Percentiles rank a stretch among this genome's conserved stretches.
Conservation (phyloP, 2,888 invertebrate genomes). For the Hyalella azteca region DNA sequence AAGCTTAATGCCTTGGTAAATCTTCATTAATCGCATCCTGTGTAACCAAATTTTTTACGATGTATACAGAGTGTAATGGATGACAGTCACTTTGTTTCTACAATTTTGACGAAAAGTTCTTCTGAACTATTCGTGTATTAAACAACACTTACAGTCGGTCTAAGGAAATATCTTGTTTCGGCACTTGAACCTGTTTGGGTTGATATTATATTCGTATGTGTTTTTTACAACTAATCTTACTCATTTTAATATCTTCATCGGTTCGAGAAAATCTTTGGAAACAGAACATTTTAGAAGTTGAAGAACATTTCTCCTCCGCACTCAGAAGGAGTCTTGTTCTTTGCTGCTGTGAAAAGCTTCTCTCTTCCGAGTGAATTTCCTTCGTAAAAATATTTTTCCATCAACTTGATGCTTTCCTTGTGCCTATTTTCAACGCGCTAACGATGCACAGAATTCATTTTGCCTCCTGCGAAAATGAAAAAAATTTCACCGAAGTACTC, state of each 20-base stretch:
- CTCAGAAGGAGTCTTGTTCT: slow-evolving; percentile 20
- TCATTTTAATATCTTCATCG: neutral
- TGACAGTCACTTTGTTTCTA: neutral
- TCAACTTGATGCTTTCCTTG: no score
- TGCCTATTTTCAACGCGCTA: no score
- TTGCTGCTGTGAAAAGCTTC: slow-evolving; percentile 30
- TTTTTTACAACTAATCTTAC: neutral
- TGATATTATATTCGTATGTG: neutral
- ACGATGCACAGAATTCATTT: no score
- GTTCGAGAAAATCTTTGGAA: slow-evolving; percentile 17
- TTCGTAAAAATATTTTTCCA: no score
- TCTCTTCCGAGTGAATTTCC: slow-evolving; percentile 16
- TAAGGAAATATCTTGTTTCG: no score
- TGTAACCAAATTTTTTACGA: no score
- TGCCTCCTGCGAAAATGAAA: no score
- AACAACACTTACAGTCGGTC: no score
- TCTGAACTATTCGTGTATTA: neutral
- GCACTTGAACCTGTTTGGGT: neutral
- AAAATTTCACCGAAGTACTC: no score
- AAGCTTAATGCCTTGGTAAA: no score
- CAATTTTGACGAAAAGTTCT: neutral
- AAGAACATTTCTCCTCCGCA: slow-evolving; percentile 22
- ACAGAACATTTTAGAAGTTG: slow-evolving; percentile 30
- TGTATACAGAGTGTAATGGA: neutral
- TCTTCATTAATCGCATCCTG: no score